Conservation (phyloP, 2,113 vertebrate species). For the Triplophysa tibetana region DNA sequence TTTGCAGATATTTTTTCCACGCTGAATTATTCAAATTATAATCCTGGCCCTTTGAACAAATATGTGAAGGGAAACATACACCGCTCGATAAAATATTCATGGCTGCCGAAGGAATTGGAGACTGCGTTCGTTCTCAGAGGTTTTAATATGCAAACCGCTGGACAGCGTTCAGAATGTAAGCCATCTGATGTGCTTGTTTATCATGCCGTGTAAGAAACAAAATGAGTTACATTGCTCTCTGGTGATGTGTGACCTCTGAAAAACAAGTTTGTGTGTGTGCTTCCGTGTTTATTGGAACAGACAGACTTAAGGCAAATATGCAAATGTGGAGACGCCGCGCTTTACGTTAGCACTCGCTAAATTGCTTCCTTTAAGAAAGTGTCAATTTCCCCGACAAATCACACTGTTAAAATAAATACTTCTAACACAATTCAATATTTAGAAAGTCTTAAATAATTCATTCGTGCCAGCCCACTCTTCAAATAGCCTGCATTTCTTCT, state of each 20-base stretch:
- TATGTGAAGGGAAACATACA: conserved; percentile 30
- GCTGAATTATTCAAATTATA: conserved; percentile 51
- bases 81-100: conserved; percentile 43
- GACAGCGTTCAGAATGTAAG: conserved; percentile 35
- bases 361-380: conserved; percentile 32
- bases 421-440: conserved; percentile 46
- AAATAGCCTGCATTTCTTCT: conserved; percentile 3
- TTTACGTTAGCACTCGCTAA: conserved; percentile 14
- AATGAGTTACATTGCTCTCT: conserved; percentile 38
- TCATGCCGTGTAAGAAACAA: conserved; percentile 26
- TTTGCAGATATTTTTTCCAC: conserved; percentile 48
- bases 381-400: conserved; percentile 24
- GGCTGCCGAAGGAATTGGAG: conserved; percentile 19
- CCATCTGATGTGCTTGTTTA: conserved; percentile 37
- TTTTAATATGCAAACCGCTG: conserved; percentile 42
- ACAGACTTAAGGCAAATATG: not conserved
- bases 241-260: conserved; percentile 32
- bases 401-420: conserved; percentile 40
- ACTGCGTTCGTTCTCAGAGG: conserved; percentile 20
- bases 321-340: not conserved
- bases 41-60: conserved; percentile 49
- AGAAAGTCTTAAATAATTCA: conserved; percentile 43
- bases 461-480: conserved; percentile 13
- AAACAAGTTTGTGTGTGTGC: not conserved
- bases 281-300: conserved; percentile 16